phyloP scores from a whole-genome alignment of 2,888 invertebrate species.

The Brachyopa scutellaris region DNA sequence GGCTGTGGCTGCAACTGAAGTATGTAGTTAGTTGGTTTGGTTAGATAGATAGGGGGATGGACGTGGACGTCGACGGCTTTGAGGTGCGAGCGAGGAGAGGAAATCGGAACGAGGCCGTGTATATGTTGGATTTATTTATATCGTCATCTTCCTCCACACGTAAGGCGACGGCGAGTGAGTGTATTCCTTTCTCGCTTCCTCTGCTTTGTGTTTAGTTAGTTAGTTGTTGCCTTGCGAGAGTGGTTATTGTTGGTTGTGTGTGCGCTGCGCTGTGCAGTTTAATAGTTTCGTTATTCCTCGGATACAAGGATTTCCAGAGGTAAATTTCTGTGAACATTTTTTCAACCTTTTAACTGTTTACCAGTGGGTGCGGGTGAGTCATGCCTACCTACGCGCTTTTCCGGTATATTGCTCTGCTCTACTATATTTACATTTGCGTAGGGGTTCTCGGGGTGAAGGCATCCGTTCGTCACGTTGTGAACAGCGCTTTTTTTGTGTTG shows the following conservation, averaged over 20 bases:
- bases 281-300: constrained; percentile 39
- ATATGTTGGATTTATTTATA: constrained; percentile 69
- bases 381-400: constrained; percentile 31
- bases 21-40: constrained; percentile 15
- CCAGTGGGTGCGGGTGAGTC: constrained; percentile 30
- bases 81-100: constrained; percentile 47
- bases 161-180: constrained; percentile 15
- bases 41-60: constrained; percentile 41
- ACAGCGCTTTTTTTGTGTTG: constrained; percentile 41
- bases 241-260: constrained; percentile 40
- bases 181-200: constrained; percentile 62
- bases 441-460: constrained; percentile 46
- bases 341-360: constrained; percentile 5
- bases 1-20: constrained; percentile 20
- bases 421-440: constrained; percentile 18
- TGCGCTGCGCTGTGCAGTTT: constrained; percentile 37
- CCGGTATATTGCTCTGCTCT: background rate
- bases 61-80: constrained; percentile 1
- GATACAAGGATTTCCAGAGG: constrained; percentile 57
- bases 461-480: constrained; percentile 11
- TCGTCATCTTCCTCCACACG: constrained; percentile 67
- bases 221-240: constrained; percentile 56
- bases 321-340: constrained; percentile 38
- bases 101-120: constrained; percentile 64
- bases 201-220: constrained; percentile 36